Conservation (phyloP, 1,140 invertebrate genomes). For the Helicoverpa armigera region DNA sequence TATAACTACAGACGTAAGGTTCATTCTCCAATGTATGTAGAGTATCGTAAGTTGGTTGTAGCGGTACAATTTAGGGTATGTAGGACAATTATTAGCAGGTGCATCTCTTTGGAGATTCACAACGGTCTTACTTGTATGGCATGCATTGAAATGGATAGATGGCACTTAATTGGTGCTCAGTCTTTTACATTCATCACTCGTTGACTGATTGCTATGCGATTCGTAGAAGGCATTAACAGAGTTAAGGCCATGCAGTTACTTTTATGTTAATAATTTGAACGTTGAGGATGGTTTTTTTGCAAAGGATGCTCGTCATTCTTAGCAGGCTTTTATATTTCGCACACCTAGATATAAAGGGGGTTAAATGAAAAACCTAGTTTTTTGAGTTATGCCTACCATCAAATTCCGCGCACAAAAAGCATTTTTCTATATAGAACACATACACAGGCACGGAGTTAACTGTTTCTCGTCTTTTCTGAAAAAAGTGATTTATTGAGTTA, state of each 20-base stretch:
- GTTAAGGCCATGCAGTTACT: conserved; percentile 1
- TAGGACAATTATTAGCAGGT: conserved; percentile 53
- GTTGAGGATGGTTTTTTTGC: background rate
- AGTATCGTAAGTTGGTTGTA: background rate
- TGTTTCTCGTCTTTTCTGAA: too few relatives aligned
- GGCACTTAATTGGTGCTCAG: conserved; percentile 25
- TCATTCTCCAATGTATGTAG: background rate
- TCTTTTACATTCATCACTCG: background rate
- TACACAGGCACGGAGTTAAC: too few relatives aligned
- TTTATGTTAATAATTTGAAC: background rate
- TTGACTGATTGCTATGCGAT: conserved; percentile 2
- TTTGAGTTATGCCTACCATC: too few relatives aligned
- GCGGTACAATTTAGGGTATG: conserved; percentile 47
- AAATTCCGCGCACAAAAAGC: too few relatives aligned
- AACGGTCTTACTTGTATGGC: conserved; percentile 5
- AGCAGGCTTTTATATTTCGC: too few relatives aligned
- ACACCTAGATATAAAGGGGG: too few relatives aligned
- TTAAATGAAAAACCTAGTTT: too few relatives aligned
- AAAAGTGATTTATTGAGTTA: too few relatives aligned
- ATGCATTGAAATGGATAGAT: conserved; percentile 12
- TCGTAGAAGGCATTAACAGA: background rate
- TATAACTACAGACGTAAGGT: background rate
- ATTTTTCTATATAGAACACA: too few relatives aligned
- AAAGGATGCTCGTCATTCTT: too few relatives aligned
- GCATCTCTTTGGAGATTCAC: conserved; percentile 32